Evolutionary conservation across 2,888 invertebrate genomes (phyloP).

Genomic region (Stegana nigrithorax): DNA sequence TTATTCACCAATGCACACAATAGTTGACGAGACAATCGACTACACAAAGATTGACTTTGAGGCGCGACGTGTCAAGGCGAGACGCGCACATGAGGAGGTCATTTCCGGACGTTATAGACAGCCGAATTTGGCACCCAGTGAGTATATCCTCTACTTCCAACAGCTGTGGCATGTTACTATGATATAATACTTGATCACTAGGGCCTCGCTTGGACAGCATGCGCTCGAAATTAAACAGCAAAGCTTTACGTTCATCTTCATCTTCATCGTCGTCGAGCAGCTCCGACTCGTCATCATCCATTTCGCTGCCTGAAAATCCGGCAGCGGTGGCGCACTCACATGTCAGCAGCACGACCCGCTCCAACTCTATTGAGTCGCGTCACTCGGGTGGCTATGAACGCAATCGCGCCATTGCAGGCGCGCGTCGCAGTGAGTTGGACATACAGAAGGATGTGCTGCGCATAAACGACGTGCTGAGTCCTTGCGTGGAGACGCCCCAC

Average conservation of each 20-base stretch:
- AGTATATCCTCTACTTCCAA: no score
- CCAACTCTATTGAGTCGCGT: conserved; percentile 66
- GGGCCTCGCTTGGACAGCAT: conserved; percentile 50
- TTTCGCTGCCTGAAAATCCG: conserved; percentile 44
- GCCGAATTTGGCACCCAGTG: conserved; percentile 67
- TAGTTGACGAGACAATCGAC: conserved; percentile 67
- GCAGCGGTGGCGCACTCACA: conserved; percentile 45
- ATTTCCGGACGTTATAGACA: conserved; percentile 68
- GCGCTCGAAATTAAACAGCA: conserved; percentile 31
- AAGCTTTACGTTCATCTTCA: conserved; percentile 50
- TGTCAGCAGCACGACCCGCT: conserved; percentile 62
- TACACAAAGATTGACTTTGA: conserved; percentile 69
- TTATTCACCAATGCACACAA: no score
- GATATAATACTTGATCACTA: not conserved
- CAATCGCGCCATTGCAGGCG: conserved; percentile 57
- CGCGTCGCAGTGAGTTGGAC: conserved; percentile 64
- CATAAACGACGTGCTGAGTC: conserved; percentile 50
- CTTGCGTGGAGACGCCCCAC: conserved; percentile 46
- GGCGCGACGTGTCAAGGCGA: conserved; percentile 66
- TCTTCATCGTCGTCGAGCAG: conserved; percentile 55
- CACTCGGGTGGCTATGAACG: conserved; percentile 61
- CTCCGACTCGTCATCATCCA: conserved; percentile 53
- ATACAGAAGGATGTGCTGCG: conserved; percentile 61
- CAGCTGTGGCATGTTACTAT: no score
- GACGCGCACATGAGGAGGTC: conserved; percentile 68